Percentiles rank a stretch among this genome's conserved stretches.
Evolutionary conservation across 2,888 invertebrate genomes (phyloP).

Genomic region (Caenorhabditis sp.): DNA sequence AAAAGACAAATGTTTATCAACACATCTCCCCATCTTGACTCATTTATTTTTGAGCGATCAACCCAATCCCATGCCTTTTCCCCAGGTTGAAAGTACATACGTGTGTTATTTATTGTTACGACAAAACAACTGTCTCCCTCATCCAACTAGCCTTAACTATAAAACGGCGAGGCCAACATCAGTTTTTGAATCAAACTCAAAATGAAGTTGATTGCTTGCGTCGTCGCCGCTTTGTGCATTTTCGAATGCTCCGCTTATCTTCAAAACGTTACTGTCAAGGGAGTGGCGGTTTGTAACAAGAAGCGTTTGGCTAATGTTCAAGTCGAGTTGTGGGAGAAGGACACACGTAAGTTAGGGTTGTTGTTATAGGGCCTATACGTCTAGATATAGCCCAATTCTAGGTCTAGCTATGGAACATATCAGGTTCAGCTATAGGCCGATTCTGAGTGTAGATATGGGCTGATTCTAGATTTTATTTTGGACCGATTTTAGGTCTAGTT

Average conservation of each 20-base stretch:
- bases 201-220: background rate
- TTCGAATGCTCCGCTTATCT: conserved; percentile 28
- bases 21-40: background rate
- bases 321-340: conserved; percentile 56
- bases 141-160: background rate
- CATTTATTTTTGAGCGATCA: background rate
- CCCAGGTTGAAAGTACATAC: background rate
- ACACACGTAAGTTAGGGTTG: conserved; percentile 55
- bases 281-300: conserved; percentile 59
- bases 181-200: background rate
- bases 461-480: no score
- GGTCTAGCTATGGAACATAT: no score
- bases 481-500: no score
- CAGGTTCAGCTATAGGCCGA: no score
- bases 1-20: no score
- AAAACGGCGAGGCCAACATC: background rate
- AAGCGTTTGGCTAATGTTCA: conserved; percentile 50
- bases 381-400: no score
- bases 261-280: conserved; percentile 58
- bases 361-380: no score
- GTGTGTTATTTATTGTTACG: background rate
- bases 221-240: background rate
- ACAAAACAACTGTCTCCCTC: background rate
- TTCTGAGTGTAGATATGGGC: no score
- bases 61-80: no score